Percentiles rank a stretch among this genome's conserved stretches.
Evolutionary conservation across 2,113 vertebrate genomes (phyloP).

Genomic region (Columba janthina): DNA sequence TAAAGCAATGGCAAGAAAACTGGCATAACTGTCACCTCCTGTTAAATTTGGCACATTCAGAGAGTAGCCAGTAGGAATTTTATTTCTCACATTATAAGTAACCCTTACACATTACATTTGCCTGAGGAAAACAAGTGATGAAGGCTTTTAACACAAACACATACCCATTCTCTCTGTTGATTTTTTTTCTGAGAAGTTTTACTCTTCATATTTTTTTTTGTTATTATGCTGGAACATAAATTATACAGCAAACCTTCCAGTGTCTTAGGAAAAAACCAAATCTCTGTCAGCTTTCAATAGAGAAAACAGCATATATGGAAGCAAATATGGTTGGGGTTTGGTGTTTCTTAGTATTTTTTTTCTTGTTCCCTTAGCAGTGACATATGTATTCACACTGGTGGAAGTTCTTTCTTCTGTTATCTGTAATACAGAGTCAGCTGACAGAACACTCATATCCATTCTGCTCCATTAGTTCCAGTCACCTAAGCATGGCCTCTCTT

Average conservation of each 20-base stretch:
- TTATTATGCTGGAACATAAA: background rate
- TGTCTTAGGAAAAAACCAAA: background rate
- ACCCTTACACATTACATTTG: slow-evolving; percentile 33
- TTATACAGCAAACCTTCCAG: background rate
- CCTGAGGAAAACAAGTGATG: background rate
- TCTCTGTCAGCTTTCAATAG: background rate
- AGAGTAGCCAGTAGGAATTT: slow-evolving; percentile 51
- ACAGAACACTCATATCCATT: background rate
- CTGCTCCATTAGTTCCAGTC: background rate
- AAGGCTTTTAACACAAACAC: slow-evolving; percentile 10
- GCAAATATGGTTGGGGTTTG: background rate
- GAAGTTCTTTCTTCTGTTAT: background rate
- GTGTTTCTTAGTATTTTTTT: background rate
- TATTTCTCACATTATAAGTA: slow-evolving; percentile 63
- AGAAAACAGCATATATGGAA: background rate
- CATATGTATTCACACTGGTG: background rate
- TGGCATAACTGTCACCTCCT: slow-evolving; percentile 54
- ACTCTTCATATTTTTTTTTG: background rate
- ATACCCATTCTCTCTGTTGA: background rate
- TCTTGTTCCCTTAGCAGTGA: background rate
- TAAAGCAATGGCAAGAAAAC: slow-evolving; percentile 35
- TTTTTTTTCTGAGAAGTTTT: background rate
- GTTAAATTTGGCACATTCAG: slow-evolving; percentile 35
- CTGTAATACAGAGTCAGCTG: background rate
- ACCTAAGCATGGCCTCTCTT: background rate